A percentile compares a stretch with the other conserved stretches of the same genome.
Conservation (phyloP, 1,140 invertebrate species). For the Trichonephila clavipes region DNA sequence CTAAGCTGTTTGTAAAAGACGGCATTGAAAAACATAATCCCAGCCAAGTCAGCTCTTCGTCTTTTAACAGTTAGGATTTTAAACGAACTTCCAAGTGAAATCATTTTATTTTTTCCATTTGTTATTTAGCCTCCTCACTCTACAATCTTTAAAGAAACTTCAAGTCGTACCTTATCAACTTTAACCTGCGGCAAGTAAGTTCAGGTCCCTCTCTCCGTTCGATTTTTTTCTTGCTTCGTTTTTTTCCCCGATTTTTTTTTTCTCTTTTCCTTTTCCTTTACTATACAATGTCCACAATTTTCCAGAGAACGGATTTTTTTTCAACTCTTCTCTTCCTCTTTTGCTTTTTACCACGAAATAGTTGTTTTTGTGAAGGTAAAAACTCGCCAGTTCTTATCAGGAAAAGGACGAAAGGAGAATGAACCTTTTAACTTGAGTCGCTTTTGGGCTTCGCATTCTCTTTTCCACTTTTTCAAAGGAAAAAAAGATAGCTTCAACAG, state of each 20-base stretch:
- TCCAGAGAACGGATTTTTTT: constrained; percentile 22
- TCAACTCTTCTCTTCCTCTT: not conserved
- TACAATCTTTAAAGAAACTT: constrained; percentile 69
- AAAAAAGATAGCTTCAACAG: not conserved
- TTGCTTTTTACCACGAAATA: constrained; percentile 46
- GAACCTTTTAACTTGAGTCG: constrained; percentile 73
- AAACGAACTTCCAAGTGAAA: constrained; percentile 65
- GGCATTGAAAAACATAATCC: constrained; percentile 64
- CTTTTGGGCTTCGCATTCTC: constrained; percentile 57
- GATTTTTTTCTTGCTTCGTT: constrained; percentile 36
- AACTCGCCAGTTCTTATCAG: constrained; percentile 60
- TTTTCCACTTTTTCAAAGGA: not conserved
- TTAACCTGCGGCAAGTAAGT: constrained; percentile 72
- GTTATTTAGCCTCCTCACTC: constrained; percentile 10
- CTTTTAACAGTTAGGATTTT: constrained; percentile 64
- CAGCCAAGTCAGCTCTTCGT: constrained; percentile 1
- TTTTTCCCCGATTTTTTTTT: constrained; percentile 13
- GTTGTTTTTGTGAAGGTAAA: constrained; percentile 73
- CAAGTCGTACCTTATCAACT: constrained; percentile 66
- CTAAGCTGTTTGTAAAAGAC: constrained; percentile 48
- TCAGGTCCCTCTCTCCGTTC: constrained; percentile 43
- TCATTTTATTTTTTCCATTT: constrained; percentile 13
- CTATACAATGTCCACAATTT: constrained; percentile 72
- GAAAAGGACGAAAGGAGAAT: not conserved
- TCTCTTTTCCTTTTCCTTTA: not conserved